Percentiles rank a stretch among this genome's conserved stretches.
Evolutionary conservation across 53 echinoderm and acorn worm genomes (phyloP).

Genomic region (Apostichopus leukothele): DNA sequence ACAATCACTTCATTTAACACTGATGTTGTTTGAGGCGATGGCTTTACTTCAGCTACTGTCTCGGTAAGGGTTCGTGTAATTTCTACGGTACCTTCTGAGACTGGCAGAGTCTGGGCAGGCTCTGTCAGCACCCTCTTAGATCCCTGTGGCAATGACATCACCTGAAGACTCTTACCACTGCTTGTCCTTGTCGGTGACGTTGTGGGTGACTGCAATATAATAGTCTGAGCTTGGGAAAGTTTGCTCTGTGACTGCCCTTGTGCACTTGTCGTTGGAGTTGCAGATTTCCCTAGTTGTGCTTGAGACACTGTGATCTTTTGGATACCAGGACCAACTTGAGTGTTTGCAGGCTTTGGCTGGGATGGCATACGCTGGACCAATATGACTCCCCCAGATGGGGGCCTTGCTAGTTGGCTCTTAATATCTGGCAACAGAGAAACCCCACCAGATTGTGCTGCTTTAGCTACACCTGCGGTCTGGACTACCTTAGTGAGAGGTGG

Average conservation of each 20-base stretch:
- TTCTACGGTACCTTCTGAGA: slow-evolving; percentile 36
- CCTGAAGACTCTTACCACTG: slow-evolving; percentile 13
- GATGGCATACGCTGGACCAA: slow-evolving; percentile 79
- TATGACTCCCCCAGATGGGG: slow-evolving; percentile 88
- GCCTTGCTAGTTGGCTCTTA: slow-evolving; percentile 78
- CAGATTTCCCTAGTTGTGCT: slow-evolving; percentile 41
- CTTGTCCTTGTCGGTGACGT: slow-evolving; percentile 15
- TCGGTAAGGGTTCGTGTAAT: slow-evolving; percentile 36
- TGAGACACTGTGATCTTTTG: slow-evolving; percentile 68
- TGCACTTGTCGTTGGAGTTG: background rate
- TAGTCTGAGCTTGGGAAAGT: slow-evolving; percentile 49
- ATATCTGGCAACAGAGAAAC: slow-evolving; percentile 85
- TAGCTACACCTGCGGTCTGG: slow-evolving; percentile 52
- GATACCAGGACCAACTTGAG: slow-evolving; percentile 73
- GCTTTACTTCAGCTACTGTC: background rate
- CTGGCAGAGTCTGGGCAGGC: slow-evolving; percentile 34
- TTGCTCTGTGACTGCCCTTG: slow-evolving; percentile 52
- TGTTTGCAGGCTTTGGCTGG: slow-evolving; percentile 59
- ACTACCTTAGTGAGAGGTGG: slow-evolving; percentile 72
- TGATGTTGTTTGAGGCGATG: background rate
- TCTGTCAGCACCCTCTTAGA: slow-evolving; percentile 34
- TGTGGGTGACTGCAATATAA: slow-evolving; percentile 63
- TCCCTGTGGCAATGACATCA: background rate
- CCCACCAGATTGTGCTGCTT: slow-evolving; percentile 54
- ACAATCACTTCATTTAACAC: slow-evolving; percentile 34